Base-by-base conservation (phyloP, 2,888 invertebrate species). In the Cryptus viduatorius region DNA sequence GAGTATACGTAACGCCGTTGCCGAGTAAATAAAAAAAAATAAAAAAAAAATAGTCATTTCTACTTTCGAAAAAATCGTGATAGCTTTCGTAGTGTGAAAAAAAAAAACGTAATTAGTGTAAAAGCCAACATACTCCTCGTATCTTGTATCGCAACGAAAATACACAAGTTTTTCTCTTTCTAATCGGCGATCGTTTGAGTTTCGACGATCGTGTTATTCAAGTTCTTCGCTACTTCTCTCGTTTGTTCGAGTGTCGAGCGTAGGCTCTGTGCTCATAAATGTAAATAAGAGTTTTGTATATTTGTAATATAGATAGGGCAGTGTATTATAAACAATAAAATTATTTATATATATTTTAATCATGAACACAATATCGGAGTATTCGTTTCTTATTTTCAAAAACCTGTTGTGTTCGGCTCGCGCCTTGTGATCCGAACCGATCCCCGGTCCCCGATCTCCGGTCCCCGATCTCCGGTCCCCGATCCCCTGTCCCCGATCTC, bases 281-380 rank as follows among this genome's bases (percentile, higher is more conserved):
- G 91, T 91, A 91, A 86, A 91, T 91, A 87, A 90, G 88, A 91
- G 88, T 91, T 91, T 91, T 91, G 91, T 91, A 91, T 91, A 91
- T 91, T 91, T 91, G 91, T 91, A 91, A 91, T 87, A 91, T 91
- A 91, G 91, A 90, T 91, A 91, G 91, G 90, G 89, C 90, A 91
- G 90, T 91, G 91, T 91, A 91, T 91, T 89, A 91, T 90, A 91
- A 90, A 91, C 90, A 91, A 91, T 91, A 91, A 91, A 91, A 91
- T 91, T 91, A 91, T 91, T 91, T 91, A 91, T 91, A 91, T 90
- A 91, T 91, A 91, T 91, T 91, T 91, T 90, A 90, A 90, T 90
- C 90, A 90, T 86, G 88, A 89, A 4, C 37, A 37, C 37, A 85
- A 69, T 75, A 72, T 86, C 29, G 59, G 79, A 78, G 48, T 59